Base-by-base conservation (phyloP, 2,888 invertebrate genomes). In the Scrobipalpa costella region DNA sequence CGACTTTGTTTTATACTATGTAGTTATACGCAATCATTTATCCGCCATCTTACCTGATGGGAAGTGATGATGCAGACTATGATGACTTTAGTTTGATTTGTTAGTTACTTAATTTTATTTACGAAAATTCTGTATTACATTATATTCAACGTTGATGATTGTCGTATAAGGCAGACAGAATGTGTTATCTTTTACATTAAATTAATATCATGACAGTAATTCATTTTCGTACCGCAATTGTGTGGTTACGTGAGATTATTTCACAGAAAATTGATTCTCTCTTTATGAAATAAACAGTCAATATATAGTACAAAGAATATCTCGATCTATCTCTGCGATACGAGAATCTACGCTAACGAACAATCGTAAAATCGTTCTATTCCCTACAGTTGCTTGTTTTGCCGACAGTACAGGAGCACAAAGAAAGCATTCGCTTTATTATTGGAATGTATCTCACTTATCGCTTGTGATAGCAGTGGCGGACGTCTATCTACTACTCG, bases 391-490 rank as follows among this genome's bases (percentile, higher is more conserved):
- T n/a, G 13, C 15, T 15, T 55, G 15, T 55, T 59, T 27, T 59
- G 44, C 59, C 3, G 27, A 59, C 59, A 6, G 27, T 59, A 59
- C 52, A 21, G 61, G 15, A 34, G 58, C 73, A 87, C 83, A 87
- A 86, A 86, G 89, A 89, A 89, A 90, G 87, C 78, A 68, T 68
- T 72, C 74, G 74, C 75, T 75, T 80, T 83, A 85, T 85, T 88
- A 88, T 83, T 86, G 87, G 84, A 85, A 86, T 84, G 84, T 84
- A 83, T 84, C 79, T 78, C 77, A 65, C 79, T 88, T 90, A 90
- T 90, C 90, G 77, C 68, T 70, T 63, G 38, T 69, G 90, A 90
- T 90, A 90, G 77, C 73, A 74, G 72, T 83, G 88, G 80, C 86
- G 86, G 80, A 77, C 75, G 82, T 76, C 70, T 67, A 62, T 66